A percentile compares a stretch with the other conserved stretches of the same genome.
These are phyloP conservation scores for Amphiura filiformis DNA, from an alignment of 35 echinoderm and acorn worm species.

Conservation along the genomic window DNA sequence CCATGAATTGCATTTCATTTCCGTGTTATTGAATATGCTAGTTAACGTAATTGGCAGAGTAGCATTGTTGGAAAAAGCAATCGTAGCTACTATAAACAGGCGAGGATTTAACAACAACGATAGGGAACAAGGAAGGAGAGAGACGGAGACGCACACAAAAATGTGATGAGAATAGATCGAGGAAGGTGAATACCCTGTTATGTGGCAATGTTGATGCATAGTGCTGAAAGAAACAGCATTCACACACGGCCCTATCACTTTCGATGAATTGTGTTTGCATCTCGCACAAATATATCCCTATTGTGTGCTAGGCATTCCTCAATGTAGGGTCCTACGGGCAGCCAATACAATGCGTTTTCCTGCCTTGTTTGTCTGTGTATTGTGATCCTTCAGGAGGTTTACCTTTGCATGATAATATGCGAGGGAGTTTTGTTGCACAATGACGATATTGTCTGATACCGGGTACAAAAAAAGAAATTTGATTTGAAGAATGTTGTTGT, in stretches of 20 bases:
- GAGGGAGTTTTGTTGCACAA: not conserved
- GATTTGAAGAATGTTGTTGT: not conserved
- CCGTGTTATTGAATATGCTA: too few relatives aligned
- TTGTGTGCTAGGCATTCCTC: not conserved
- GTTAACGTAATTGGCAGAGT: too few relatives aligned
- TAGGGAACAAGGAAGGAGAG: too few relatives aligned
- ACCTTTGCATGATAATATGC: not conserved
- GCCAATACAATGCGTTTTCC: not conserved
- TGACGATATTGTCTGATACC: not conserved
- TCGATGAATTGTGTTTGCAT: not conserved
- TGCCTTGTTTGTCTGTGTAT: not conserved
- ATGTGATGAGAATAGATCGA: too few relatives aligned
- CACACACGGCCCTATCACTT: not conserved
- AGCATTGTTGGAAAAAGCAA: too few relatives aligned
- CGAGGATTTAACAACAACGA: too few relatives aligned
- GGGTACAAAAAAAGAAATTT: not conserved
- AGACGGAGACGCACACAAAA: too few relatives aligned
- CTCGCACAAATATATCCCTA: conserved; percentile 1
- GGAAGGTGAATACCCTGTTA: too few relatives aligned
- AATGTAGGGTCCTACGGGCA: not conserved
- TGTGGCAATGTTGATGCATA: not conserved
- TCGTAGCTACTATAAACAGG: too few relatives aligned
- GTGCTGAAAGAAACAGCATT: not conserved
- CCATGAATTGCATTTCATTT: too few relatives aligned
- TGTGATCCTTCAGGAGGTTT: not conserved